Evolutionary conservation across 2,888 invertebrate species (phyloP), one percentile per base, ranked within the genome.

Genomic region (Brachyopa scutellaris): DNA sequence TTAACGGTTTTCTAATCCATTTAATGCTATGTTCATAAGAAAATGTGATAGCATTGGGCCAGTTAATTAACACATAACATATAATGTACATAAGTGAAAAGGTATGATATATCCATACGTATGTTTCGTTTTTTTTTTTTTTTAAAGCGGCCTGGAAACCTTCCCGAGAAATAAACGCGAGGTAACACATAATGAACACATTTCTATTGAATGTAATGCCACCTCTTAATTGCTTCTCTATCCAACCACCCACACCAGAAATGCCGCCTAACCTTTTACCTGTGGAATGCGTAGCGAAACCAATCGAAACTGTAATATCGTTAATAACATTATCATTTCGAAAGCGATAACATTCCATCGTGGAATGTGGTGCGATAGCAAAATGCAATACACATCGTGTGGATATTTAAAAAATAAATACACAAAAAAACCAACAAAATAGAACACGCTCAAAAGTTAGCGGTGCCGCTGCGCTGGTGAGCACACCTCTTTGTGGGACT

Each of bases 301-400:
- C 8, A n/a, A 31, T 17, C 3, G 21, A 55, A 23, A 15, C 7
- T 4, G 2, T 19, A 33, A 26, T 7, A 11, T 29, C 11, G 33
- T 33, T 19, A 15, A 23, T n/a, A 45, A 19, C 38, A 53, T 21
- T 33, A 42, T 17, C 21, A 17, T 33, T 73, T 59, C 51, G 57
- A 55, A 59, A 55, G 49, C 49, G 40, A 74, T 74, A 74, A 67
- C n/a, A 74, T 74, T 59, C 31, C 31, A 33, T 51, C 40, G 62
- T 53, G 78, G 59, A 66, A 73, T 79, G 73, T 33, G 23, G 51
- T 19, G 45, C 53, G 78, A 79, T 73, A 79, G 59, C 66, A 66
- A 51, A 66, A 23, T 67, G 23, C 51, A 69, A 70, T 69, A 45
- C 31, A 55, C 33, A 55, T 49, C 33, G 57, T 57, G 38, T 40